A percentile compares a stretch with the other conserved stretches of the same genome.
Conservation (phyloP, 1,140 invertebrate species). For the Anoplolepis gracilipes region DNA sequence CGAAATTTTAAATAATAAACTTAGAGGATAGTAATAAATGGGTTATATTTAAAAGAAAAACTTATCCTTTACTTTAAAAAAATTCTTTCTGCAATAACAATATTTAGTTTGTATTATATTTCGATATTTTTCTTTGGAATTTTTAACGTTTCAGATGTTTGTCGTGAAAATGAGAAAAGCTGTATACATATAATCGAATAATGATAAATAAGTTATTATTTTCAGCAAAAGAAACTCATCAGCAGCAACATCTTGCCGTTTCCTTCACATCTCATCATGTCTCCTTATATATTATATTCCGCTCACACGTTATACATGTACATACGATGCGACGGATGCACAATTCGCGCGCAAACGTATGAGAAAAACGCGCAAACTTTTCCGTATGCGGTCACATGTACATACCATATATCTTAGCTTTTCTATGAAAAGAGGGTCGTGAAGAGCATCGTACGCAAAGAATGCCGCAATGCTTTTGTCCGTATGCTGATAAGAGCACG, state of each 20-base stretch:
- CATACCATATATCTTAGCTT: background rate
- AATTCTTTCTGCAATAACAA: background rate
- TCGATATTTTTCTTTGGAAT: background rate
- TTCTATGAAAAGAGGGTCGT: background rate
- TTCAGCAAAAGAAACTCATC: background rate
- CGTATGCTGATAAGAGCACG: slow-evolving; percentile 49
- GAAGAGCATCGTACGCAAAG: slow-evolving; percentile 32
- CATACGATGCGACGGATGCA: background rate
- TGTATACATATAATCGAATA: no score
- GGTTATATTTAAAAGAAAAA: background rate
- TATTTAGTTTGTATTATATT: background rate
- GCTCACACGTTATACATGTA: background rate
- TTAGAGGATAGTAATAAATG: background rate
- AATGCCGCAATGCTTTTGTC: slow-evolving; percentile 39
- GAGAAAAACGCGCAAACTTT: background rate
- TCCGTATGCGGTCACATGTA: background rate
- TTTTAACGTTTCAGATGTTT: slow-evolving; percentile 1
- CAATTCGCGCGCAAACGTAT: background rate
- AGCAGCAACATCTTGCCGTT: background rate
- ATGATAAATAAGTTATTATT: slow-evolving; percentile 13
- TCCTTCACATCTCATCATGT: background rate
- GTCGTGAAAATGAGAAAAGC: background rate
- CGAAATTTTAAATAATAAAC: background rate
- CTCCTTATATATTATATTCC: background rate
- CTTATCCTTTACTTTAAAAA: background rate